Conservation (phyloP, 1,140 invertebrate species). For the Plectrocnemia conspersa region DNA sequence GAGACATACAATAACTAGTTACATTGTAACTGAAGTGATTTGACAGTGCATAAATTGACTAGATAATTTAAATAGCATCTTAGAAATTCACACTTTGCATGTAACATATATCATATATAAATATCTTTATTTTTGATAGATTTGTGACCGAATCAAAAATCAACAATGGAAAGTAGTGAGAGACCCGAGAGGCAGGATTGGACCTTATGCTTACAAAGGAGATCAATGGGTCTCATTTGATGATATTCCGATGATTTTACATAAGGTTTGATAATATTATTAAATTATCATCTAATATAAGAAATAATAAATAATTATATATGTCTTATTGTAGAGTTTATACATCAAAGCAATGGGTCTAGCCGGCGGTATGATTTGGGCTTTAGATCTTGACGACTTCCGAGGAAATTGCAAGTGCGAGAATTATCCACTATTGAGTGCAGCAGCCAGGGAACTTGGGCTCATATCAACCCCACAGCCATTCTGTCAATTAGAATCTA, state of each 20-base stretch:
- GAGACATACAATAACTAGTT: neutral
- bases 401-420: slow-evolving; percentile 73
- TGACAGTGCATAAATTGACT: no score
- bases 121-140: slow-evolving; percentile 44
- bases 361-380: slow-evolving; percentile 85
- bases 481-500: slow-evolving; percentile 37
- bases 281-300: neutral
- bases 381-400: slow-evolving; percentile 70
- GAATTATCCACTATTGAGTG: slow-evolving; percentile 71
- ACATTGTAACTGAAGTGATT: no score
- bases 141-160: slow-evolving; percentile 62
- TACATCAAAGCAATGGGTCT: slow-evolving; percentile 70
- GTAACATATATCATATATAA: slow-evolving; percentile 3
- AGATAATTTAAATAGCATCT: neutral
- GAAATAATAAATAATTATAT: neutral
- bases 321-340: slow-evolving; percentile 50
- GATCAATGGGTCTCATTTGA: slow-evolving; percentile 86
- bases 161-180: slow-evolving; percentile 64
- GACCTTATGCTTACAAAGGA: slow-evolving; percentile 66
- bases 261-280: slow-evolving; percentile 50
- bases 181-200: slow-evolving; percentile 65
- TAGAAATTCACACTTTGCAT: neutral
- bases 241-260: slow-evolving; percentile 66
- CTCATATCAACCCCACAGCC: slow-evolving; percentile 37
- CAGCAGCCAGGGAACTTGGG: slow-evolving; percentile 52